Conservation (phyloP, 2,113 vertebrate species). For the Symphodus melops region DNA sequence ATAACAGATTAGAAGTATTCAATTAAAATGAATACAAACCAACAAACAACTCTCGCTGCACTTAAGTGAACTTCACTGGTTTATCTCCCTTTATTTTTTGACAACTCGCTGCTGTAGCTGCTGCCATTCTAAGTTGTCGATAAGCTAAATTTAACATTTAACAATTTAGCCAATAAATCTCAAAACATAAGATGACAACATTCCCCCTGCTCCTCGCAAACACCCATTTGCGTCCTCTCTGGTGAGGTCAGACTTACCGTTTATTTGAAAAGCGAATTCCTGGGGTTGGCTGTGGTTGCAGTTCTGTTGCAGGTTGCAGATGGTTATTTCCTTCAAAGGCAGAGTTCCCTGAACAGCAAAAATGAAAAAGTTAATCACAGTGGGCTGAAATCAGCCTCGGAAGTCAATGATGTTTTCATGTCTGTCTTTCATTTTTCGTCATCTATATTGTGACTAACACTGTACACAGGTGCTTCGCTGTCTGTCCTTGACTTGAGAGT, state of each 20-base stretch:
- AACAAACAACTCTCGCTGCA: neutral
- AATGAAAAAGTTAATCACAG: conserved; percentile 1
- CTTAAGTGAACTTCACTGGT: no score
- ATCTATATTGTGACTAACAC: conserved; percentile 56
- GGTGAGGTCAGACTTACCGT: conserved; percentile 82
- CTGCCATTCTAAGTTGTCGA: conserved; percentile 25
- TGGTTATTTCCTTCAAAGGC: conserved; percentile 89
- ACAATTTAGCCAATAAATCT: conserved; percentile 35
- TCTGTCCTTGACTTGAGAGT: conserved; percentile 13
- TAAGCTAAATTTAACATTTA: conserved; percentile 12
- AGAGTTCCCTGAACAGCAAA: conserved; percentile 87
- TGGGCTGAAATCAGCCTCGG: conserved; percentile 18
- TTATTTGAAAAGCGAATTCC: conserved; percentile 89
- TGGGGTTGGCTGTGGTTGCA: conserved; percentile 77
- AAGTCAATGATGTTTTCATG: conserved; percentile 31
- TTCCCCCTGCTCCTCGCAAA: conserved; percentile 25
- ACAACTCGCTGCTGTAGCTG: neutral
- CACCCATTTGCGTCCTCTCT: conserved; percentile 1
- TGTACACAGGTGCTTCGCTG: conserved; percentile 23
- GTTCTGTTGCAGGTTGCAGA: conserved; percentile 82
- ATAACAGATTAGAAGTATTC: neutral
- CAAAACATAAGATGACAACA: conserved; percentile 18
- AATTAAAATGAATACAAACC: neutral
- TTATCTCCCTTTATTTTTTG: neutral
- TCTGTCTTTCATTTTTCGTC: conserved; percentile 40